Evolutionary conservation across 2,888 invertebrate species (phyloP).

Genomic region (Hylaea fasciaria): DNA sequence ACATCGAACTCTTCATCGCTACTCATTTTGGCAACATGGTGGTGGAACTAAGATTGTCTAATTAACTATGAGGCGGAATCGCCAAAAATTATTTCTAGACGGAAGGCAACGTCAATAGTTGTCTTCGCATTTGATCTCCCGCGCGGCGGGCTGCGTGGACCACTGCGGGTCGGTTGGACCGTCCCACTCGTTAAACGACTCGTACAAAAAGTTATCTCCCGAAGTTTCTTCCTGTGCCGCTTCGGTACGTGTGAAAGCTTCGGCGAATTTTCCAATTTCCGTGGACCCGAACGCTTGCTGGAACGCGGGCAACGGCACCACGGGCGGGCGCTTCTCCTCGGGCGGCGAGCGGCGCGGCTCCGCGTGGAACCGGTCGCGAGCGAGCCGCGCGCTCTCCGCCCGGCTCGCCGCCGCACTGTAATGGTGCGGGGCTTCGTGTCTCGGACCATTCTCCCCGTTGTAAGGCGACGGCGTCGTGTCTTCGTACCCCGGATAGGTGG

Average conservation of each 20-base stretch:
- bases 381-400: slow-evolving; percentile 50
- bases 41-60: slow-evolving; percentile 81
- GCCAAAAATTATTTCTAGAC: slow-evolving; percentile 70
- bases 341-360: slow-evolving; percentile 65
- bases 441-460: slow-evolving; percentile 55
- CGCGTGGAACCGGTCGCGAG: slow-evolving; percentile 54
- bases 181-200: slow-evolving; percentile 77
- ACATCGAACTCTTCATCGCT: slow-evolving; percentile 70
- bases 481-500: slow-evolving; percentile 71
- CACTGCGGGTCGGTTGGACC: slow-evolving; percentile 70
- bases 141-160: slow-evolving; percentile 68
- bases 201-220: slow-evolving; percentile 71
- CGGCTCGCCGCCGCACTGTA: slow-evolving; percentile 49
- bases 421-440: slow-evolving; percentile 58
- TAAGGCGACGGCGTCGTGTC: slow-evolving; percentile 56
- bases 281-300: slow-evolving; percentile 95
- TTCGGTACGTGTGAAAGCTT: slow-evolving; percentile 87
- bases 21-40: slow-evolving; percentile 83
- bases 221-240: slow-evolving; percentile 72
- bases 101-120: slow-evolving; percentile 69
- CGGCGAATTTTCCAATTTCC: slow-evolving; percentile 93
- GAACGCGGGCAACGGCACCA: slow-evolving; percentile 90
- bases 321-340: slow-evolving; percentile 70
- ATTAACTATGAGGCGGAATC: slow-evolving; percentile 74
- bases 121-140: slow-evolving; percentile 81